Base-by-base conservation (phyloP, 2,113 vertebrate species). In the Nanorana parkeri region DNA sequence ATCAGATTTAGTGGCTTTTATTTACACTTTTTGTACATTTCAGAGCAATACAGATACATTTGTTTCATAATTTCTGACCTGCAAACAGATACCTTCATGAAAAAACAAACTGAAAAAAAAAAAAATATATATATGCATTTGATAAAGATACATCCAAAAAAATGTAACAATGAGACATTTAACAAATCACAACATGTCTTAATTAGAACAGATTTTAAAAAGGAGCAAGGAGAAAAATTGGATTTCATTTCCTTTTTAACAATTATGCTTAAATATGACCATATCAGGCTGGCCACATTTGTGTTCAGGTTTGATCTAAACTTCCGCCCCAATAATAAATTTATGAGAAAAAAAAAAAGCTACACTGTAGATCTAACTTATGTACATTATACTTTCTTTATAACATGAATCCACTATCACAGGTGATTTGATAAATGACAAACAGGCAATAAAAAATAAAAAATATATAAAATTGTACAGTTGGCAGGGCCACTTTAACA, bases 21-120 rank as follows among this genome's bases (percentile, higher is more conserved):
- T 94, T 94, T 94, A 94, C 94, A 94, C 84, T 88, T 91, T 89
- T 92, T 94, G 85, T 93, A 94, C 93, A 94, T 93, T 93, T 92
- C 92, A 94, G 88, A 93, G 89, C 92, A 94, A 93, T 92, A 94
- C 90, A 94, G 92, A 92, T 93, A 94, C 94, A 94, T 90, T 91
- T 92, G 93, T 93, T 94, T 93, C 91, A 93, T 89, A 90, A 93
- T 97, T 96, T 97, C 96, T 97, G 95, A 96, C 96, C 97, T 97
- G 97, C 96, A 98, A 99, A 98, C 96, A 97, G 96, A 97, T 95
- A 95, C 92, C 94, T 94, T 94, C 92, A 23, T 5, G 54, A 72
- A 91, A 93, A 93, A 93, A 88, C 52, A 81, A 92, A 93, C 91
- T 87, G 87, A 88, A 65, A 80, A 84, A 86, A 89, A 91, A 89